Conservation (phyloP, 2,797 vertebrate genomes). For the Apodemus agrarius region DNA sequence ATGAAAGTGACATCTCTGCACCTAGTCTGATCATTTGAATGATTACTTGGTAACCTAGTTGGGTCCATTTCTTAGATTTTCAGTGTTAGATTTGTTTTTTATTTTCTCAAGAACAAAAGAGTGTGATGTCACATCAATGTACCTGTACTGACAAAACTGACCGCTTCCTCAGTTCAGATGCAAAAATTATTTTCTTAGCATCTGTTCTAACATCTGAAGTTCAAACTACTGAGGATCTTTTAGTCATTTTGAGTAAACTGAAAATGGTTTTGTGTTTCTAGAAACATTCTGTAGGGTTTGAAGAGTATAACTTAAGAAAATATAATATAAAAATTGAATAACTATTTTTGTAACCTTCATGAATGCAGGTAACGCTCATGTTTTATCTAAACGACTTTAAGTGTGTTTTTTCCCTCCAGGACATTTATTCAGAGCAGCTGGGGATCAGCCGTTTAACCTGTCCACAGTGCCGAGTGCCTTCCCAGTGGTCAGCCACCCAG, state of each 20-base stretch:
- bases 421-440: constrained; percentile 88
- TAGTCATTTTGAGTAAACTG: constrained; percentile 62
- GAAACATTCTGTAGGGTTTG: constrained; percentile 35
- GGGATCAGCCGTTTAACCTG: constrained; percentile 90
- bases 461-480: constrained; percentile 92
- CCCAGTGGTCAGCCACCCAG: constrained; percentile 90
- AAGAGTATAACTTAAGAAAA: constrained; percentile 64
- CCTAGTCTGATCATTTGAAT: constrained; percentile 24
- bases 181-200: constrained; percentile 52
- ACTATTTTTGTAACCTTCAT: constrained; percentile 56
- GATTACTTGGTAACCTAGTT: constrained; percentile 31
- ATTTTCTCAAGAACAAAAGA: constrained; percentile 46
- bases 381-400: constrained; percentile 80
- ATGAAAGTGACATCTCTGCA: neutral
- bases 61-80: constrained; percentile 48
- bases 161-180: constrained; percentile 33
- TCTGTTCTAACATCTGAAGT: constrained; percentile 44
- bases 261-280: constrained; percentile 59
- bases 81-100: constrained; percentile 13
- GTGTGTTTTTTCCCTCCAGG: constrained; percentile 88
- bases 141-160: constrained; percentile 43
- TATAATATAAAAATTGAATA: constrained; percentile 48
- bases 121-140: constrained; percentile 21
- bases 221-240: constrained; percentile 1
- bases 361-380: constrained; percentile 68